Conservation (phyloP, 2,888 invertebrate species). For the Terebella lapidaria region DNA sequence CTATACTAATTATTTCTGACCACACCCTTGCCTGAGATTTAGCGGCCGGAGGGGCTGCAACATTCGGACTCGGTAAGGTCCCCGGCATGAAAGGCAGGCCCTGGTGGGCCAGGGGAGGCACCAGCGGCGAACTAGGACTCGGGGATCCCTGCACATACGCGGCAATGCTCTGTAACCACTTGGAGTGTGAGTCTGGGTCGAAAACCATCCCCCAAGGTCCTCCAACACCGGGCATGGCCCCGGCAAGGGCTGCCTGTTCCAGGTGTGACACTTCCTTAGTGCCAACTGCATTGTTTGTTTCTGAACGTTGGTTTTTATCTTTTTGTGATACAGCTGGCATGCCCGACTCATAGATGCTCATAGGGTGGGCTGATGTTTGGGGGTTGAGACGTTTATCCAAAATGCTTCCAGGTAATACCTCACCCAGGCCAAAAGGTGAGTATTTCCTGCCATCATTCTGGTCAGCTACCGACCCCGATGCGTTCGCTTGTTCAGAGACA, state of each 20-base stretch:
- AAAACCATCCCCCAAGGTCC: background rate
- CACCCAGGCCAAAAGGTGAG: too few relatives aligned
- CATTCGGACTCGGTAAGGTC: background rate
- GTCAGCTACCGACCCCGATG: background rate
- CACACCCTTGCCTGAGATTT: background rate
- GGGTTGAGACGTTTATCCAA: too few relatives aligned
- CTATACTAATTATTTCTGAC: too few relatives aligned
- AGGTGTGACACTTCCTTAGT: background rate
- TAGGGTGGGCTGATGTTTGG: background rate
- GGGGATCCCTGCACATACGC: conserved; percentile 5
- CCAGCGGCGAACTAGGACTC: background rate
- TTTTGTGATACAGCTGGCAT: background rate
- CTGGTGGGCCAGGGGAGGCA: background rate
- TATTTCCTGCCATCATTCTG: too few relatives aligned
- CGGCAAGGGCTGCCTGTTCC: too few relatives aligned
- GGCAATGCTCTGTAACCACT: conserved; percentile 4
- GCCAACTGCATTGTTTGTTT: too few relatives aligned
- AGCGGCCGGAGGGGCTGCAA: background rate
- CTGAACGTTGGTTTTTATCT: background rate
- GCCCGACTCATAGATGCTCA: background rate
- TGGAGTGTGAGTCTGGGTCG: background rate
- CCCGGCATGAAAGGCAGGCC: background rate
- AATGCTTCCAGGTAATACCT: too few relatives aligned
- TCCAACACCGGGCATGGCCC: background rate
- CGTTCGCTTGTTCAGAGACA: background rate